phyloP scores from a whole-genome alignment of 1,140 invertebrate species.

The Atopsyche davidsoni region DNA sequence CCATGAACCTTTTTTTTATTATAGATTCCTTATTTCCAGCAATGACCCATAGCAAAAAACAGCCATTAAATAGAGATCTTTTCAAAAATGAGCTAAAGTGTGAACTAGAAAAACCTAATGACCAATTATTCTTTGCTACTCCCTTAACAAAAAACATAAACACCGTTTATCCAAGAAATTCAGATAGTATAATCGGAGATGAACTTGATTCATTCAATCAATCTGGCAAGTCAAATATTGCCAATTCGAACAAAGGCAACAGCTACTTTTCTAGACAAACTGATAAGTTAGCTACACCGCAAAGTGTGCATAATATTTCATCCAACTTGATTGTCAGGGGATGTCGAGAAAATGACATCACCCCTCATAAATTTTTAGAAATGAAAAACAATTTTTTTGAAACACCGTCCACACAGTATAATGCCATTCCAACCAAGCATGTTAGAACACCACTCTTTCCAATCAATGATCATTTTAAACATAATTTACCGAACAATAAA shows the following conservation, averaged over 20 bases:
- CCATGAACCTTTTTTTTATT: neutral
- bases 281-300: conserved; percentile 19
- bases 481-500: neutral
- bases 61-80: neutral
- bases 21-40: conserved; percentile 15
- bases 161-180: neutral
- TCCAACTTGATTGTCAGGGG: conserved; percentile 22
- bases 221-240: neutral
- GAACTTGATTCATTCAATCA: neutral
- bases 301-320: conserved; percentile 21
- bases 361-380: conserved; percentile 9
- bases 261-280: neutral
- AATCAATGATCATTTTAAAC: conserved; percentile 4
- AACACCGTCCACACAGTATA: conserved; percentile 12
- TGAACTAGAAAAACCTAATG: neutral
- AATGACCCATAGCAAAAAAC: neutral
- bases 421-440: neutral
- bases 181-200: neutral
- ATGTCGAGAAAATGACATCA: conserved; percentile 17
- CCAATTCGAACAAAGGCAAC: conserved; percentile 2
- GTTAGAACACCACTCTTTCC: conserved; percentile 7
- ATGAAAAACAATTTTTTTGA: conserved; percentile 11
- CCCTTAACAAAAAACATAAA: neutral
- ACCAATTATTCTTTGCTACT: conserved; percentile 12
- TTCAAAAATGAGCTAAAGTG: neutral